These are phyloP conservation scores for Lamellibrachia luymesi DNA, from an alignment of 1,140 invertebrate species.

Conservation along the genomic window DNA sequence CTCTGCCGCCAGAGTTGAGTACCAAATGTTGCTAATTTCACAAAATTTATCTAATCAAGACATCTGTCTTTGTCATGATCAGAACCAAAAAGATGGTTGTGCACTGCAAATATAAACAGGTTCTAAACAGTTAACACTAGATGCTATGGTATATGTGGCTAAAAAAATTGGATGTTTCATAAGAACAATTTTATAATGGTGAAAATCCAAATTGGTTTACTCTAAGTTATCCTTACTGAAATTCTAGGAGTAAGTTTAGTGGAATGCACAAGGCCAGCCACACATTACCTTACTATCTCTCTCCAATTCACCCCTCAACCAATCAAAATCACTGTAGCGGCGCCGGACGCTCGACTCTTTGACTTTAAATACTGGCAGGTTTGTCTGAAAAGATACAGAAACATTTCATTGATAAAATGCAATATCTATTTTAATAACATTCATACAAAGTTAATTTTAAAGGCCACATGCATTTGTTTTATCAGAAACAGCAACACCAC, in stretches of 20 bases:
- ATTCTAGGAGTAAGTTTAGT: background rate
- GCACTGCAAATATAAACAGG: too few relatives aligned
- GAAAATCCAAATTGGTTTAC: background rate
- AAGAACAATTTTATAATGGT: background rate
- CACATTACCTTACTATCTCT: constrained; percentile 90
- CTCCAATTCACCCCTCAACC: constrained; percentile 97
- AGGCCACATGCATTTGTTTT: background rate
- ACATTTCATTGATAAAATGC: constrained; percentile 13
- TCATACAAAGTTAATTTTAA: too few relatives aligned
- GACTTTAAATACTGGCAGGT: constrained; percentile 98
- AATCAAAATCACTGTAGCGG: constrained; percentile 99
- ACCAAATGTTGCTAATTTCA: background rate
- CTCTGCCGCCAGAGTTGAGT: too few relatives aligned
- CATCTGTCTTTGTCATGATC: too few relatives aligned
- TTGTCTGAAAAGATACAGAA: constrained; percentile 78
- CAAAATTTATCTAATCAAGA: background rate
- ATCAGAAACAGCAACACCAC: background rate
- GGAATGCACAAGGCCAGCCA: background rate
- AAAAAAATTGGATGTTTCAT: too few relatives aligned
- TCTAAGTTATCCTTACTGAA: background rate
- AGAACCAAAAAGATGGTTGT: too few relatives aligned
- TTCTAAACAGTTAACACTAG: too few relatives aligned
- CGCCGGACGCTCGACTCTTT: constrained; percentile 97
- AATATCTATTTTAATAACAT: background rate
- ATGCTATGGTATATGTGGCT: too few relatives aligned